A percentile compares a stretch with the other conserved stretches of the same genome.
phyloP scores from a whole-genome alignment of 2,888 invertebrate species.

The Amblyteles armatorius region DNA sequence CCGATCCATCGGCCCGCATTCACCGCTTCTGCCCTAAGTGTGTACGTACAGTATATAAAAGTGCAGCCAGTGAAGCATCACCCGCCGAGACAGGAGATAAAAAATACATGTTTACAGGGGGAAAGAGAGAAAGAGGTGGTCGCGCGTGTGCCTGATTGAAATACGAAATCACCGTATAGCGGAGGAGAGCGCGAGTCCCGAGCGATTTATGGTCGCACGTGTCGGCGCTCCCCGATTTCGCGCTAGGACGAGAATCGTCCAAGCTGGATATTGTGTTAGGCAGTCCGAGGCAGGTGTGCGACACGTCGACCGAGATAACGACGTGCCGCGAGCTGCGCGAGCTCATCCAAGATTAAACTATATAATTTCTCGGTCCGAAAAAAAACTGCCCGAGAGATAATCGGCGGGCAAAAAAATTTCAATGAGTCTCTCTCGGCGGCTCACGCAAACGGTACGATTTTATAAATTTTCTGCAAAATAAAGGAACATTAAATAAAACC shows the following conservation, averaged over 20 bases:
- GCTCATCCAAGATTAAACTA: conserved; percentile 47
- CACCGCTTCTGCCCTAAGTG: no score
- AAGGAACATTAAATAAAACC: no score
- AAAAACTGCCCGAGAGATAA: neutral
- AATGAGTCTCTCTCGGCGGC: neutral
- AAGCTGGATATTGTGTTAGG: neutral
- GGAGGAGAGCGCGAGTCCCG: conserved; percentile 63
- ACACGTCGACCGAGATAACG: conserved; percentile 66
- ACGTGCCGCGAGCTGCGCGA: conserved; percentile 61
- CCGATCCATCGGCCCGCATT: no score
- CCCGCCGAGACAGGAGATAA: neutral
- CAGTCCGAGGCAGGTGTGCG: conserved; percentile 57
- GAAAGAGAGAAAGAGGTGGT: conserved; percentile 35
- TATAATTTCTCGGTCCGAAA: conserved; percentile 52
- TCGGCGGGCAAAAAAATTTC: neutral
- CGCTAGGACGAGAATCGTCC: conserved; percentile 58
- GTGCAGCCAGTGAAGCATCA: no score
- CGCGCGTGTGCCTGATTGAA: conserved; percentile 55
- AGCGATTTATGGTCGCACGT: conserved; percentile 69
- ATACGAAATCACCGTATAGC: conserved; percentile 52
- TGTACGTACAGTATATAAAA: neutral
- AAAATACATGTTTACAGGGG: conserved; percentile 2
- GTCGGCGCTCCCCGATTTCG: conserved; percentile 67
- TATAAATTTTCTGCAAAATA: no score
- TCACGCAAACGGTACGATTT: no score